A percentile compares a stretch with the other conserved stretches of the same genome.
These are phyloP conservation scores for Coregonus ussuriensis DNA, from an alignment of 2,797 vertebrate species.

Conservation along the genomic window DNA sequence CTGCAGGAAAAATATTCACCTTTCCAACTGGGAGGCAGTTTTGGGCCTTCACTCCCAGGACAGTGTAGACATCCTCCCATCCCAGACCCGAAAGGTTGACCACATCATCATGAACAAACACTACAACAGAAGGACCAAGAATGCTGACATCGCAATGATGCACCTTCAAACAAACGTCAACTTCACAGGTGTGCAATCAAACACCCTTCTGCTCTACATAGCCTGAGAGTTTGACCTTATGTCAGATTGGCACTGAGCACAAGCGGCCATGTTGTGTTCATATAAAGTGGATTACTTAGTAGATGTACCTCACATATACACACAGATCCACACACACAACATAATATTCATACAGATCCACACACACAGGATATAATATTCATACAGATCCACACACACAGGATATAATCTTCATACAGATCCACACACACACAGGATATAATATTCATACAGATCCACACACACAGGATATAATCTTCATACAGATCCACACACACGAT, in stretches of 20 bases:
- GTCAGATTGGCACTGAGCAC: neutral
- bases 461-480: neutral
- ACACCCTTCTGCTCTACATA: neutral
- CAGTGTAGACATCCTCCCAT: conserved; percentile 57
- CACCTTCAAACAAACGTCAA: conserved; percentile 80
- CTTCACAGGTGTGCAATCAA: conserved; percentile 79
- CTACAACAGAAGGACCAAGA: conserved; percentile 82
- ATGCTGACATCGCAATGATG: conserved; percentile 88
- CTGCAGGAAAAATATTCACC: conserved; percentile 81
- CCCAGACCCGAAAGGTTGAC: conserved; percentile 70
- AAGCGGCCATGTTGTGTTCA: too few species aligned
- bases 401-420: neutral
- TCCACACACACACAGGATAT: neutral
- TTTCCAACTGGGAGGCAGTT: conserved; percentile 77
- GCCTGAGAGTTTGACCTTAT: neutral
- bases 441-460: conserved; percentile 4
- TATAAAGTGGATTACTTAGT: too few species aligned
- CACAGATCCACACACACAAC: too few species aligned
- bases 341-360: too few species aligned
- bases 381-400: neutral
- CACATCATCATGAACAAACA: conserved; percentile 80
- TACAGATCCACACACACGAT: neutral
- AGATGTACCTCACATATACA: neutral
- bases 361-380: neutral
- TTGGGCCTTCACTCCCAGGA: conserved; percentile 79